A percentile compares a stretch with the other conserved stretches of the same genome.
These are phyloP conservation scores for Thalassoma bifasciatum DNA, from an alignment of 2,113 vertebrate species.

Conservation along the genomic window DNA sequence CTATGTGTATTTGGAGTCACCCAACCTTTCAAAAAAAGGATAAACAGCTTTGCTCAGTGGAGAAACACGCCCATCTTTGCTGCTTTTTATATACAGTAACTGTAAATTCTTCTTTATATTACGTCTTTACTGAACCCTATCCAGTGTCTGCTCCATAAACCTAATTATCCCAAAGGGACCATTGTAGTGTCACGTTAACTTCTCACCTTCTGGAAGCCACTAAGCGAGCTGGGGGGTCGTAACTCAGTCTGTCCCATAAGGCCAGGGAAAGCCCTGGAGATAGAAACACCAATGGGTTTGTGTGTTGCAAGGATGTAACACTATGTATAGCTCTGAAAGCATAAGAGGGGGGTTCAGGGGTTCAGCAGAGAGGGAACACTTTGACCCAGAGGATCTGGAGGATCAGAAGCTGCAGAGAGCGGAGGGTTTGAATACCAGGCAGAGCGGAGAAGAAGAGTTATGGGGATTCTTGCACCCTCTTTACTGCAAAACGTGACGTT, in stretches of 20 bases:
- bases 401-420: background rate
- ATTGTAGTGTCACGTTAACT: slow-evolving; percentile 36
- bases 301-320: background rate
- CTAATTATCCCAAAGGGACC: slow-evolving; percentile 21
- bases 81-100: too few species aligned
- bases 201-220: background rate
- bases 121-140: background rate
- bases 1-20: too few species aligned
- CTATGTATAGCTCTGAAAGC: slow-evolving; percentile 64
- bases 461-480: background rate
- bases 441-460: background rate
- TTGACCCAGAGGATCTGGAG: background rate
- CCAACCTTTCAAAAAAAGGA: too few species aligned
- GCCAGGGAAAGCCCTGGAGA: slow-evolving; percentile 40
- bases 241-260: slow-evolving; percentile 1
- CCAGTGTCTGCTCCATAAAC: background rate
- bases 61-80: too few species aligned
- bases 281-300: background rate
- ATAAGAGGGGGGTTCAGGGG: slow-evolving; percentile 19
- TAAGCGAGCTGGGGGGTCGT: background rate
- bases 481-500: background rate
- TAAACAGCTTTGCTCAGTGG: too few species aligned
- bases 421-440: slow-evolving; percentile 24
- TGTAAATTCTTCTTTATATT: background rate
- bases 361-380: slow-evolving; percentile 2